Evolutionary conservation across 2,113 vertebrate species (phyloP), one percentile per base, ranked within the genome.

Genomic region (Bubalus kerabau): DNA sequence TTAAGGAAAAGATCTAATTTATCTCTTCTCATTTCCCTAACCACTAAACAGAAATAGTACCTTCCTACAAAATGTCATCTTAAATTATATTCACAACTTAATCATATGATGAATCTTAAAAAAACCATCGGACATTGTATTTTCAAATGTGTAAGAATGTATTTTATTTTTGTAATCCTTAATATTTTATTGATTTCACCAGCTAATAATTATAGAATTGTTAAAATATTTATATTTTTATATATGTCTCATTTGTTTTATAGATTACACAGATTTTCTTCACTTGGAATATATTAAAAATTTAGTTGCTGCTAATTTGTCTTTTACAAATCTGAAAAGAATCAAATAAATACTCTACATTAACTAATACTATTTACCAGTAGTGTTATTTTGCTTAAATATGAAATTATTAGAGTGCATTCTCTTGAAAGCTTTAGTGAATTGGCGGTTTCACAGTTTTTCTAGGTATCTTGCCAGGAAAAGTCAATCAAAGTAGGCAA

Each of bases 211-310:
- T 92, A 81, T 26, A 87, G 3, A 84, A 92, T 90, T 96, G 56
- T 32, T 50, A 94, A n/a, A 95, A 28, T 54, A 90, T 56, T 90
- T 93, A 40, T 57, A 78, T 48, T 95, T 94, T 91, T 91, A 95
- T 81, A 6, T 0, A 92, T 40, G 60, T 21, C 60, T 82, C 80
- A 54, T n/a, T 21, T 83, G 16, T 54, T 94, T 94, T 88, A 92
- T 15, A 90, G 24, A 8, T n/a, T 90, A 86, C 6, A 46, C 3
- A 40, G 7, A 80, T 96, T 50, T 76, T 91, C 85, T 96, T 78
- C 82, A 50, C 3, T 62, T 95, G 23, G 19, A 91, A 40, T 60
- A 81, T 59, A 57, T 54, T 46, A 96, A 56, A 78, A 40, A 76
- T 50, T 94, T 90, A 43, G 23, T 71, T 60, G 80, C 17, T 12